These are phyloP conservation scores for Amblyopsis rosae DNA, from an alignment of 2,113 vertebrate genomes.

Conservation along the genomic window DNA sequence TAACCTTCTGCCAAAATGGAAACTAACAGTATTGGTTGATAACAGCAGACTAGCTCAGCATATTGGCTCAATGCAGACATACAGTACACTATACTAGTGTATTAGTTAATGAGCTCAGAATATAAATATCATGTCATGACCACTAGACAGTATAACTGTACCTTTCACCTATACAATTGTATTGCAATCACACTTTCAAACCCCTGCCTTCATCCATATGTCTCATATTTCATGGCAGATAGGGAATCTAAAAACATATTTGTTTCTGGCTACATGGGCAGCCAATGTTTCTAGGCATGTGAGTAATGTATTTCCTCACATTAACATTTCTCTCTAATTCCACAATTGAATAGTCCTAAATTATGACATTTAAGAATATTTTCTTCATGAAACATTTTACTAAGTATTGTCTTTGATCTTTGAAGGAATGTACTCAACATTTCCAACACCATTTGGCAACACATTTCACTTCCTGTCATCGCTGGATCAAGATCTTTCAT, in stretches of 20 bases:
- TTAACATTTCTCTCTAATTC: constrained; percentile 29
- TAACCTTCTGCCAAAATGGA: neutral
- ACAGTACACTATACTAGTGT: no score
- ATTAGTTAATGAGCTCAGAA: no score
- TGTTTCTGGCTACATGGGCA: constrained; percentile 16
- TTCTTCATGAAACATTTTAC: constrained; percentile 11
- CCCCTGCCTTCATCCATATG: constrained; percentile 1
- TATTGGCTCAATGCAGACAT: no score
- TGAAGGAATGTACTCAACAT: constrained; percentile 32
- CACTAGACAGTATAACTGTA: no score
- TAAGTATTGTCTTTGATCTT: constrained; percentile 4
- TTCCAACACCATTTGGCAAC: neutral
- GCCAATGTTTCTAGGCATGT: constrained; percentile 26
- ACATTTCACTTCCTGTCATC: constrained; percentile 28
- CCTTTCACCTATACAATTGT: no score
- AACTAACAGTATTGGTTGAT: neutral
- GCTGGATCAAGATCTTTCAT: constrained; percentile 34
- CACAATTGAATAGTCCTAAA: constrained; percentile 42
- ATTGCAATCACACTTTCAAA: neutral
- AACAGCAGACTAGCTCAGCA: no score
- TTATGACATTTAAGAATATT: constrained; percentile 28
- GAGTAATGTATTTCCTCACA: constrained; percentile 41
- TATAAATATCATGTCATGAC: no score
- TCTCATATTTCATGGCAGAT: constrained; percentile 21
- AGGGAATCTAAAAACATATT: constrained; percentile 31